Evolutionary conservation across 1,140 invertebrate genomes (phyloP).

Genomic region (Chionoecetes opilio): DNA sequence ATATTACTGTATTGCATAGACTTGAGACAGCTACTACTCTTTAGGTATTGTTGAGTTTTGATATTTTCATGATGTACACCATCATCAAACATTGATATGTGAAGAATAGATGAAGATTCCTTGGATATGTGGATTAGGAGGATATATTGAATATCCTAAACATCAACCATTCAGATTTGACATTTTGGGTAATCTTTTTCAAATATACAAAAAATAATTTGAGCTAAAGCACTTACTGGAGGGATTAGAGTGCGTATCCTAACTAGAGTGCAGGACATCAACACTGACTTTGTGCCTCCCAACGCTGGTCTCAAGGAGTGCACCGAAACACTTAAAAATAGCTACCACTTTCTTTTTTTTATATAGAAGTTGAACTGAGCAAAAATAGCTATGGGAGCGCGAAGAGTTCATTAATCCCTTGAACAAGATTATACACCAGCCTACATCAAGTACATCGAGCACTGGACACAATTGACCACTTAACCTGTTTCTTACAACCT

Average conservation of each 20-base stretch:
- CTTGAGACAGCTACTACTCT: background rate
- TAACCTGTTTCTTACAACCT: background rate
- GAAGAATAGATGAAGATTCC: background rate
- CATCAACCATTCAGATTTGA: background rate
- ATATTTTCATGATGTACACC: background rate
- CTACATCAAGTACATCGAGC: background rate
- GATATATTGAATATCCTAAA: background rate
- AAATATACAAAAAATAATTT: constrained; percentile 38
- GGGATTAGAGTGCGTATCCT: constrained; percentile 65
- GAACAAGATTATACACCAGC: background rate
- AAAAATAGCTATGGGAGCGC: no score
- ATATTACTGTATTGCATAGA: background rate
- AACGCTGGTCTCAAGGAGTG: background rate
- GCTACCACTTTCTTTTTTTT: no score
- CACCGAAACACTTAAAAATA: background rate
- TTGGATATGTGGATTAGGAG: background rate
- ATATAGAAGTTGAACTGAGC: background rate
- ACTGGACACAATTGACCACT: background rate
- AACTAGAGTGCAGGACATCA: constrained; percentile 37
- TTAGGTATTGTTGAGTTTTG: background rate
- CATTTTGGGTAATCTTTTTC: background rate
- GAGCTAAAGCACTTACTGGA: constrained; percentile 69
- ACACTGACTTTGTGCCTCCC: background rate
- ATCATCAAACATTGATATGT: background rate
- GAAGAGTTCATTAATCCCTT: background rate